phyloP scores from a whole-genome alignment of 2,797 vertebrate species.

The Harpagifer antarcticus region DNA sequence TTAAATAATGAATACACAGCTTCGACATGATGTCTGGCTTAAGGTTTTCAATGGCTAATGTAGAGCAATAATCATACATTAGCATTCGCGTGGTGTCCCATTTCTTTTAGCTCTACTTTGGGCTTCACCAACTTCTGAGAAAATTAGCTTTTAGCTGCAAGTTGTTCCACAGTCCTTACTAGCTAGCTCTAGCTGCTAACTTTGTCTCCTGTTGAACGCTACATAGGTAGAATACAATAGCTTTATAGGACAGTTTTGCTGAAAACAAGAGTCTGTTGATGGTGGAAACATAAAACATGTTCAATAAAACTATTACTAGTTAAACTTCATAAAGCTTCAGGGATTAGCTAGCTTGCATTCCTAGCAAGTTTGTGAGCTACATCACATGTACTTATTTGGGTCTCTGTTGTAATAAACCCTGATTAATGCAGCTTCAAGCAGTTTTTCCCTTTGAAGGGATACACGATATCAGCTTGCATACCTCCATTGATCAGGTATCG shows the following conservation, averaged over 20 bases:
- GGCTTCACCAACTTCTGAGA: not conserved
- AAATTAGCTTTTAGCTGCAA: not conserved
- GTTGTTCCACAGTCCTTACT: not conserved
- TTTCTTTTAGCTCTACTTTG: not conserved
- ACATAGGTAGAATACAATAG: not conserved
- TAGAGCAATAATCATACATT: not conserved
- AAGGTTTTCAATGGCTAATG: not conserved
- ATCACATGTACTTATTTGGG: not conserved
- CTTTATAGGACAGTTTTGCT: not conserved
- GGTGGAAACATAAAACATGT: not conserved
- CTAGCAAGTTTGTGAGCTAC: not conserved
- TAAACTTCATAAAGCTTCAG: not conserved
- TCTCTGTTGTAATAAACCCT: not conserved
- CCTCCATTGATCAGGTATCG: slow-evolving; percentile 3
- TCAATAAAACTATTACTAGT: slow-evolving; percentile 1
- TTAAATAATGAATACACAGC: not conserved
- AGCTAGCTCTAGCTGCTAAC: not conserved
- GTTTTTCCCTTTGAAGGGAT: not conserved
- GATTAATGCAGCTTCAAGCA: slow-evolving; percentile 21
- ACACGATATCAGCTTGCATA: not conserved
- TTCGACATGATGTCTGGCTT: not conserved
- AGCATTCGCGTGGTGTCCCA: not conserved
- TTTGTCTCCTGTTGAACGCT: not conserved
- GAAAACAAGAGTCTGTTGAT: not conserved
- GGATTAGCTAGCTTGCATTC: not conserved